Conservation (phyloP, 1,140 invertebrate genomes). For the Acromyrmex heyeri region DNA sequence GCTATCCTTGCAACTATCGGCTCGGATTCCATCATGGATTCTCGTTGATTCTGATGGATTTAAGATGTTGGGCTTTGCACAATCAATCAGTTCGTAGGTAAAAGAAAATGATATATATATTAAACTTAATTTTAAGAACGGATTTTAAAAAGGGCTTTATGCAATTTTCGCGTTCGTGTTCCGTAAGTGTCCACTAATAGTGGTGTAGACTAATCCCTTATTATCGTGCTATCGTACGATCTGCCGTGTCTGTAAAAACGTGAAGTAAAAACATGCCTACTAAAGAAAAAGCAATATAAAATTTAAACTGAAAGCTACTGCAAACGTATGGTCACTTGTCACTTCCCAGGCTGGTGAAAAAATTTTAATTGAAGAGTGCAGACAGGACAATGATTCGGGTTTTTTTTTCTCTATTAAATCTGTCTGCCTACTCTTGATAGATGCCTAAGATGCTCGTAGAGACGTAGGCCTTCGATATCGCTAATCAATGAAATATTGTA, state of each 20-base stretch:
- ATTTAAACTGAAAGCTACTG: slow-evolving; percentile 74
- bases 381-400: slow-evolving; percentile 64
- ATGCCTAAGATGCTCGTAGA: slow-evolving; percentile 85
- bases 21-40: slow-evolving; percentile 75
- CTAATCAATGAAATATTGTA: slow-evolving; percentile 29
- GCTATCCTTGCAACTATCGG: slow-evolving; percentile 74
- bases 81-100: slow-evolving; percentile 77
- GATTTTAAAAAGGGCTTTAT: slow-evolving; percentile 13
- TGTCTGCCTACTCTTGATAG: slow-evolving; percentile 29
- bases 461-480: slow-evolving; percentile 58
- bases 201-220: slow-evolving; percentile 64
- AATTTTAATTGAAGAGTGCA: slow-evolving; percentile 75
- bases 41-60: slow-evolving; percentile 78
- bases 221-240: slow-evolving; percentile 37
- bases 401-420: slow-evolving; percentile 20
- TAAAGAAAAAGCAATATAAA: slow-evolving; percentile 45
- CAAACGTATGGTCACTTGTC: slow-evolving; percentile 84
- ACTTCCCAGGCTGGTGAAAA: slow-evolving; percentile 81
- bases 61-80: slow-evolving; percentile 76
- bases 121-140: slow-evolving; percentile 66
- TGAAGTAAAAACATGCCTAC: slow-evolving; percentile 38
- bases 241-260: slow-evolving; percentile 52
- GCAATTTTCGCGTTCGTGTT: slow-evolving; percentile 48
- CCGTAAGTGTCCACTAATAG: slow-evolving; percentile 55
- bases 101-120: slow-evolving; percentile 44